Percentiles rank a stretch among this genome's conserved stretches.
Evolutionary conservation across 2,888 invertebrate genomes (phyloP).

Genomic region (Hydriomena furcata): DNA sequence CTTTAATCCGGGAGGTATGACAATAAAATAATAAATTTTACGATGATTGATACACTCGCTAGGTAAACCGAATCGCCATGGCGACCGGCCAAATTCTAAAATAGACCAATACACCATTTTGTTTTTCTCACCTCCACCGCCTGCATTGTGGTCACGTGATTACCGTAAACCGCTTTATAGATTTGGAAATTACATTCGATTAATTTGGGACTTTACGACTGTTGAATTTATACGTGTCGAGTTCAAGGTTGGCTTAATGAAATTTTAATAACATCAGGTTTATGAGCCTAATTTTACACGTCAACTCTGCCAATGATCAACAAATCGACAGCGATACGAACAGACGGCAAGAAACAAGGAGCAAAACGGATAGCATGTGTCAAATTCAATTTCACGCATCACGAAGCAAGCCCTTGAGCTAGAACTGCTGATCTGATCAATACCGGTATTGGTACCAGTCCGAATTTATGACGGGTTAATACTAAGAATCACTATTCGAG

Average conservation of each 20-base stretch:
- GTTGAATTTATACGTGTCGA: conserved; percentile 23
- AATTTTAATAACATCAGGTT: conserved; percentile 17
- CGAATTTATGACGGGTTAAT: conserved; percentile 46
- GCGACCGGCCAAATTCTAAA: conserved; percentile 68
- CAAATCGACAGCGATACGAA: conserved; percentile 1
- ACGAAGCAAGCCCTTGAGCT: conserved; percentile 47
- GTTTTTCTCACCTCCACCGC: conserved; percentile 68
- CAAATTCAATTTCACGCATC: conserved; percentile 49
- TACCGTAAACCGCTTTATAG: conserved; percentile 26
- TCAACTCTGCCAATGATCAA: not conserved
- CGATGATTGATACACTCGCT: conserved; percentile 65
- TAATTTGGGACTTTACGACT: conserved; percentile 38
- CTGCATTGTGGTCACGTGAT: conserved; percentile 70
- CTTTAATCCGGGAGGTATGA: conserved; percentile 45
- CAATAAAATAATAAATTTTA: conserved; percentile 52
- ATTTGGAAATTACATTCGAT: conserved; percentile 25
- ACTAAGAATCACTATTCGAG: conserved; percentile 36
- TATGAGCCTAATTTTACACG: not conserved
- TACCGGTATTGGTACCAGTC: conserved; percentile 17
- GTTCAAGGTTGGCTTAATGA: conserved; percentile 25
- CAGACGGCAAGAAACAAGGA: not conserved
- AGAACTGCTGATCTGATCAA: conserved; percentile 45
- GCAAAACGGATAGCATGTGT: conserved; percentile 39
- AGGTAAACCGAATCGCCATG: conserved; percentile 62
- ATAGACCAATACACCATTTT: conserved; percentile 60